Evolutionary conservation across 2,113 vertebrate genomes (phyloP).

Genomic region (Muntiacus reevesi): DNA sequence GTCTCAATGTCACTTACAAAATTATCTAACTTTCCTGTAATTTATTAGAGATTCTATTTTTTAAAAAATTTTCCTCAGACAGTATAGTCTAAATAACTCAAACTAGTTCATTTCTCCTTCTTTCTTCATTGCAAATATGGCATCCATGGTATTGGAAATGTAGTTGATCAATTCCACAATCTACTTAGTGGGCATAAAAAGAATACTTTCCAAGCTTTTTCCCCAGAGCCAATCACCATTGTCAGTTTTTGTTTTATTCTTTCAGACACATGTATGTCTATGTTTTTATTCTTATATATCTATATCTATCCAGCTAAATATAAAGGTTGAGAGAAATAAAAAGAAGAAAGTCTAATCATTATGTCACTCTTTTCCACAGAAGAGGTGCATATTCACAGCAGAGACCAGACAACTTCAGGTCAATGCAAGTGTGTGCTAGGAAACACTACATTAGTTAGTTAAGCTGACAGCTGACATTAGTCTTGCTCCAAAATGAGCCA

Average conservation of each 20-base stretch:
- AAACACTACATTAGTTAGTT: neutral
- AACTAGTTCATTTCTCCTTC: neutral
- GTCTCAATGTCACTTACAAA: neutral
- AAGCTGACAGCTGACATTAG: neutral
- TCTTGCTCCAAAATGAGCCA: neutral
- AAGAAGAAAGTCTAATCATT: neutral
- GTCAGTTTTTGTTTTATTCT: neutral
- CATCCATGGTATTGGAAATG: neutral
- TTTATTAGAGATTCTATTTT: neutral
- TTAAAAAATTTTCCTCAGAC: neutral
- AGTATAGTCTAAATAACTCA: neutral
- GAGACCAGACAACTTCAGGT: neutral
- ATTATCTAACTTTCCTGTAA: neutral
- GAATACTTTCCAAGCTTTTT: neutral
- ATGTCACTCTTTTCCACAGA: neutral
- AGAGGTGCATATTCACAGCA: neutral
- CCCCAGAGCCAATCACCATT: neutral
- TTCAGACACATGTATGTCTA: neutral
- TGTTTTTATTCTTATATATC: neutral
- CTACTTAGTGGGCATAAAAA: neutral
- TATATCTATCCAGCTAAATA: neutral
- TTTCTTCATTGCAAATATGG: neutral
- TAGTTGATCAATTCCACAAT: neutral
- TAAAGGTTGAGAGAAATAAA: neutral
- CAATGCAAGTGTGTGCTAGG: neutral